phyloP scores from a whole-genome alignment of 1,140 invertebrate genomes.

The Nasonia longicornis region DNA sequence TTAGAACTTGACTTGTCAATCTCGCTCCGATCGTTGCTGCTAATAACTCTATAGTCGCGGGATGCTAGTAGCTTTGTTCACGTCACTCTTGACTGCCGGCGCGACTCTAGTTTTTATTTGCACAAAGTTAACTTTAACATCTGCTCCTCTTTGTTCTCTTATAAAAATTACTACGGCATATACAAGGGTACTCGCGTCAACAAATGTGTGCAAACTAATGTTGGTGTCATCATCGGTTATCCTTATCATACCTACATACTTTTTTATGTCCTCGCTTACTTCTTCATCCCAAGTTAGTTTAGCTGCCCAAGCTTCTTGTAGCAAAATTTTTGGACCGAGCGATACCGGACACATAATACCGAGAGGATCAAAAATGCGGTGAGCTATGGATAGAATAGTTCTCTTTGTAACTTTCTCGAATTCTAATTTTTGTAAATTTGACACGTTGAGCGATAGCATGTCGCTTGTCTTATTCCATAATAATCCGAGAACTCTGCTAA shows the following conservation, averaged over 20 bases:
- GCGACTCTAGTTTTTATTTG: neutral
- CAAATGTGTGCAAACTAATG: slow-evolving; percentile 16
- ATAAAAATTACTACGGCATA: slow-evolving; percentile 30
- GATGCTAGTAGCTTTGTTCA: neutral
- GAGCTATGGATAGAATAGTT: neutral
- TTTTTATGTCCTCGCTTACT: neutral
- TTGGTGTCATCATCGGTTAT: neutral
- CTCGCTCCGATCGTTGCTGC: slow-evolving; percentile 1
- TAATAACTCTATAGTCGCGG: slow-evolving; percentile 14
- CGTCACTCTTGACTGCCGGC: neutral
- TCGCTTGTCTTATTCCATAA: neutral
- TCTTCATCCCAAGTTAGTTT: neutral
- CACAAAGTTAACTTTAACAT: neutral
- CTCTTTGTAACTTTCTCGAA: neutral
- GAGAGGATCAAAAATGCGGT: slow-evolving; percentile 2
- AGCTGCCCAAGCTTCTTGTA: neutral
- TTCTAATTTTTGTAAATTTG: neutral
- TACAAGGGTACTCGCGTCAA: slow-evolving; percentile 14
- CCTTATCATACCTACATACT: neutral
- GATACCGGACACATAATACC: neutral
- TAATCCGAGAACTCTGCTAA: neutral
- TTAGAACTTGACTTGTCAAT: neutral
- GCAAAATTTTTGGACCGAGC: neutral
- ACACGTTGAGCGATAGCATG: neutral
- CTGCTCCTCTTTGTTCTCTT: neutral